Conservation (phyloP, 2,113 vertebrate species). For the Nesoenas mayeri region DNA sequence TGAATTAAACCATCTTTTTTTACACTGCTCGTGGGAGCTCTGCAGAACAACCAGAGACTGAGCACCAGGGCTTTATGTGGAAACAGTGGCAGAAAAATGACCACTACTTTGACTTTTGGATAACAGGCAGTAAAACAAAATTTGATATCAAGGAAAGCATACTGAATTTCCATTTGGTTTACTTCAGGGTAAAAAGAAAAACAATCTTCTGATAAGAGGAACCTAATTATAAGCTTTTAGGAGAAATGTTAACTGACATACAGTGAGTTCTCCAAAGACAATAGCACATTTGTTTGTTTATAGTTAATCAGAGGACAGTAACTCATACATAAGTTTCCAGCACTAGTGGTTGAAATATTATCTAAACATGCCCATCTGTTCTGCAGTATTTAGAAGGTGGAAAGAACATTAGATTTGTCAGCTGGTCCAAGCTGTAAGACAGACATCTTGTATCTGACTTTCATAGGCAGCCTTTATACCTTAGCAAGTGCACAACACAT, state of each 20-base stretch:
- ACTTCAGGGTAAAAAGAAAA: neutral
- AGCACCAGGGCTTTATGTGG: neutral
- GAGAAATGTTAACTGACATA: neutral
- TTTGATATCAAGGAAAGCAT: neutral
- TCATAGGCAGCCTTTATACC: neutral
- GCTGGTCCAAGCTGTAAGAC: neutral
- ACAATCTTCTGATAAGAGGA: neutral
- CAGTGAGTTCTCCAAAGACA: neutral
- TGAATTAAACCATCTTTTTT: neutral
- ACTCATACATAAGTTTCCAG: neutral
- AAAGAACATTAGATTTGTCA: neutral
- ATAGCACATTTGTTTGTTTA: rapidly evolving
- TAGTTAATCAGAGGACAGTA: neutral
- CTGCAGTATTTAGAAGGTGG: neutral
- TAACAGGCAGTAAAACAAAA: neutral
- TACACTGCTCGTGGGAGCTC: neutral
- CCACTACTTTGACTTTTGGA: neutral
- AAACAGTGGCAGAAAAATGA: neutral
- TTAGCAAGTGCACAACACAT: neutral
- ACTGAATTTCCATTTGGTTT: neutral
- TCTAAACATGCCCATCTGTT: neutral
- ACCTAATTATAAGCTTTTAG: neutral
- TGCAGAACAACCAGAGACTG: neutral
- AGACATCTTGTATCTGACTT: neutral
- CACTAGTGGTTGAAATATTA: neutral